phyloP scores from a whole-genome alignment of 2,797 vertebrate species.

The Gallinago stenura region DNA sequence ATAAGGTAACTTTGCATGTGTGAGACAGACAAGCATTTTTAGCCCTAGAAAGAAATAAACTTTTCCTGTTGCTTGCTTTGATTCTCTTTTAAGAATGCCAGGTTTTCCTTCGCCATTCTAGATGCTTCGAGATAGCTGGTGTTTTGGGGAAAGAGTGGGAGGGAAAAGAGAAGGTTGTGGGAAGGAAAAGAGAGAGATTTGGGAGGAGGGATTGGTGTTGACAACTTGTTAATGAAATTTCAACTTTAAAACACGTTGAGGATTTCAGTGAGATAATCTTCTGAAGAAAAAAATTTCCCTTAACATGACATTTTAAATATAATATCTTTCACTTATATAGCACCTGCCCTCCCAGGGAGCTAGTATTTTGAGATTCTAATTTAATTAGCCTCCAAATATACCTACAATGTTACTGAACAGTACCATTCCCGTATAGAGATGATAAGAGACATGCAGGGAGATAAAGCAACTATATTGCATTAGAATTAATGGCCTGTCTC shows the following conservation, averaged over 20 bases:
- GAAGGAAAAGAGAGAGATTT: not conserved
- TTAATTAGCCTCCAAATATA: slow-evolving; percentile 46
- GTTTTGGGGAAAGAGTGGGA: slow-evolving; percentile 42
- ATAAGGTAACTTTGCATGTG: not conserved
- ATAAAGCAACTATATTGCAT: not conserved
- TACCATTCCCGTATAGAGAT: not conserved
- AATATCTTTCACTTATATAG: slow-evolving; percentile 33
- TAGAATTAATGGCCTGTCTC: not conserved
- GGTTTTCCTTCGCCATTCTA: slow-evolving; percentile 18
- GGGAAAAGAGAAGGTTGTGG: slow-evolving; percentile 2
- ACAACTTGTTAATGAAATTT: slow-evolving; percentile 66
- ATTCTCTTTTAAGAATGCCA: slow-evolving; percentile 10
- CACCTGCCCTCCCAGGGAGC: slow-evolving; percentile 27
- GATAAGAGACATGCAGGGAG: not conserved
- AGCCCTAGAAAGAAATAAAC: not conserved
- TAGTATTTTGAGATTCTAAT: slow-evolving; percentile 44
- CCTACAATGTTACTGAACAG: not conserved
- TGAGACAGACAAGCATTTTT: slow-evolving; percentile 22
- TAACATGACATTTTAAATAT: slow-evolving; percentile 34
- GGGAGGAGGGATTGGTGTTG: slow-evolving; percentile 34
- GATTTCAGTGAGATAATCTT: slow-evolving; percentile 38
- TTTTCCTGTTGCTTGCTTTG: not conserved
- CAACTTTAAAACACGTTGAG: not conserved
- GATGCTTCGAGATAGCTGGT: not conserved
- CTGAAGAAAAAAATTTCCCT: not conserved